These are phyloP conservation scores for Zosterops lateralis DNA, from an alignment of 2,113 vertebrate species.

Conservation along the genomic window DNA sequence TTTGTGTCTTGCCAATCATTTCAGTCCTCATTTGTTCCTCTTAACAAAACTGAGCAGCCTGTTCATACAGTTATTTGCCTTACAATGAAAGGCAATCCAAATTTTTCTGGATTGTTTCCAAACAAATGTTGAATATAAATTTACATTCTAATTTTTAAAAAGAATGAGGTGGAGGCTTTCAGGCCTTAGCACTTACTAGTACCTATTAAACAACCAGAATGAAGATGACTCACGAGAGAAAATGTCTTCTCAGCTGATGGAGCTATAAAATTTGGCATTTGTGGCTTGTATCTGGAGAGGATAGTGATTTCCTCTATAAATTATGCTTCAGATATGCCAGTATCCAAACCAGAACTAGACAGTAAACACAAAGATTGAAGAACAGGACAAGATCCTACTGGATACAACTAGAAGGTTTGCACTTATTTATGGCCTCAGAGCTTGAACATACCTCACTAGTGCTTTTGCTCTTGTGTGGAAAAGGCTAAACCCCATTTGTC, in stretches of 20 bases:
- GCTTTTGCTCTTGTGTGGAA: not conserved
- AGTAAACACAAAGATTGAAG: not conserved
- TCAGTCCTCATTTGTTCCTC: not conserved
- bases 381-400: not conserved
- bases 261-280: conserved; percentile 7
- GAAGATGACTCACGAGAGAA: not conserved
- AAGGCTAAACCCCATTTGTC: not conserved
- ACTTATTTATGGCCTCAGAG: conserved; percentile 47
- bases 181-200: not conserved
- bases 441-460: conserved; percentile 22
- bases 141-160: not conserved
- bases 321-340: conserved; percentile 30
- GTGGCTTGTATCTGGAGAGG: not conserved
- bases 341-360: conserved; percentile 39
- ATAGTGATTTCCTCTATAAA: conserved; percentile 43
- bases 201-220: not conserved
- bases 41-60: not conserved
- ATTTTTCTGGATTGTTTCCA: conserved; percentile 18
- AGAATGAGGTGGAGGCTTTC: not conserved
- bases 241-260: conserved; percentile 2
- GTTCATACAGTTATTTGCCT: not conserved
- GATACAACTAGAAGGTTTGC: conserved; percentile 31
- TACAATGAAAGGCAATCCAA: not conserved
- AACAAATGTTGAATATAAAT: not conserved
- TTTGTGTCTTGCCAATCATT: conserved; percentile 43